Base-by-base conservation (phyloP, 2,113 vertebrate species). In the Coreoperca whiteheadi region DNA sequence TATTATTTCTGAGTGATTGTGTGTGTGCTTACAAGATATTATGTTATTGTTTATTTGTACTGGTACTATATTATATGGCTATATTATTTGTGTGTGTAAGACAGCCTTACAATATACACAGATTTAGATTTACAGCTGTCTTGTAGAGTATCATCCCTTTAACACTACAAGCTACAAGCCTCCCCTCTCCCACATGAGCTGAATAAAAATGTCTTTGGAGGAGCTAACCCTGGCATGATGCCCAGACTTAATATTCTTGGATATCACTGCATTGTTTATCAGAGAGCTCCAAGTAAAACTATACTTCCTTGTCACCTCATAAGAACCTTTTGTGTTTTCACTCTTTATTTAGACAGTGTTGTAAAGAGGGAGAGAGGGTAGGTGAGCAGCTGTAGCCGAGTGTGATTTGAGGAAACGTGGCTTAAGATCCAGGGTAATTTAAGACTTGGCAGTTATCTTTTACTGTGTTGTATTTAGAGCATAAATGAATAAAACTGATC, bases 241-340 rank as follows among this genome's bases (percentile, higher is more conserved):
- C 91, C 90, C 89, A 85, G 85, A 84, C 70, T 14, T 75, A 79
- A 88, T 86, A 81, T 88, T 81, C 74, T 69, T 78, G 69, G 72
- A 61, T 70, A 83, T 76, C 70, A 65, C 81, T 37, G 72, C 68
- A 50, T 48, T 86, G 83, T 85, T 90, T 86, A 75, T 79, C 78
- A 75, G 79, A 74, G 37, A 46, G 66, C 71, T 72, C 25, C 66
- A 81, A 53, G 53, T 72, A 37, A 82, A 86, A 80, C 34, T 77
- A 82, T 82, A 69, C 43, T 46, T 51, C 25, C 39, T 74, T 60
- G 34, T 74, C 51, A 16, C 71, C 48, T 75, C 16, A 11, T 48
- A 66, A 82, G 34, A 68, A 53, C 54, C 0, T 51, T 30, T 28
- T 71, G 8, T 54, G 8, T 78, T 68, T 32, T 32, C 18, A 61